Percentiles rank a stretch among this genome's conserved stretches.
phyloP scores from a whole-genome alignment of 2,797 vertebrate species.

The Halcyon leucocephala region DNA sequence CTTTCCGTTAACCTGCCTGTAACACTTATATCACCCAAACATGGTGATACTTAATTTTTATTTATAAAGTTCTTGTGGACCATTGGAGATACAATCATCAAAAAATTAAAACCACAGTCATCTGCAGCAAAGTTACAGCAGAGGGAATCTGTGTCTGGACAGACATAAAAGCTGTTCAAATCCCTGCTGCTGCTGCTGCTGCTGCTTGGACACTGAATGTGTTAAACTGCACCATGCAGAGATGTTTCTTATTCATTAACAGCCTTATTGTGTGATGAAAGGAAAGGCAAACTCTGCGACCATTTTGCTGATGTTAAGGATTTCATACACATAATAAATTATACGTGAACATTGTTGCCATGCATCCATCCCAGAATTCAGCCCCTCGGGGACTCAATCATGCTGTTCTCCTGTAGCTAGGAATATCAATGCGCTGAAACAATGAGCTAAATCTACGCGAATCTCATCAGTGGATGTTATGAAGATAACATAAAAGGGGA shows the following conservation, averaged over 20 bases:
- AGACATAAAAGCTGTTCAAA: neutral
- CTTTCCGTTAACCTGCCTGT: neutral
- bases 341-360: neutral
- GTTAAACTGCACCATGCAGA: neutral
- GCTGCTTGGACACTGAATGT: neutral
- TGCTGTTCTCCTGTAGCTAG: neutral
- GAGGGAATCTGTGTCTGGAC: neutral
- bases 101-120: neutral
- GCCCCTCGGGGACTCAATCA: constrained; percentile 9
- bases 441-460: neutral
- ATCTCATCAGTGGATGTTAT: neutral
- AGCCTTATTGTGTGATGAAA: constrained; percentile 17
- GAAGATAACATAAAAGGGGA: neutral
- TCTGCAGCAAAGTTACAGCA: neutral
- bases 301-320: constrained; percentile 50
- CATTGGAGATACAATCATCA: neutral
- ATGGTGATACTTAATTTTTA: neutral
- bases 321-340: constrained; percentile 53
- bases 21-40: accelerated
- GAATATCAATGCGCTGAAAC: constrained; percentile 27
- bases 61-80: neutral
- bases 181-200: neutral
- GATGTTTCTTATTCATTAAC: neutral
- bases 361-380: constrained; percentile 12
- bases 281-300: constrained; percentile 45